Conservation (phyloP, 2,888 invertebrate genomes). For the Cancer borealis region DNA sequence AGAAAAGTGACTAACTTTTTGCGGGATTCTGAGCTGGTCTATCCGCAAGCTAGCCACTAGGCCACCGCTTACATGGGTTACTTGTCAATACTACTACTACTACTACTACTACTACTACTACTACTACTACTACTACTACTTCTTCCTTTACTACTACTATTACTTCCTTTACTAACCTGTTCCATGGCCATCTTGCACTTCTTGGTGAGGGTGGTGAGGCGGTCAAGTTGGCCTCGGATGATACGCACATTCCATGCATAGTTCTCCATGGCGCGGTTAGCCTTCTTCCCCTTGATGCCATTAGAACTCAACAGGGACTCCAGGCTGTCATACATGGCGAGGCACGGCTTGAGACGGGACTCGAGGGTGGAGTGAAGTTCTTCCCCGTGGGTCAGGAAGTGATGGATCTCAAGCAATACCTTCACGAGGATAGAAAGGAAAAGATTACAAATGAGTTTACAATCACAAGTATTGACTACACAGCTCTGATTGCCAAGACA, state of each 20-base stretch:
- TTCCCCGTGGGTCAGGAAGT: slow-evolving; percentile 71
- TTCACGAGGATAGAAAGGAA: slow-evolving; percentile 14
- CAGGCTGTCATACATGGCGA: slow-evolving; percentile 78
- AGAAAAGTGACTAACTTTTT: too few relatives aligned
- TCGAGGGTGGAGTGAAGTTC: slow-evolving; percentile 58
- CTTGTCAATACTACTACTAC: too few relatives aligned
- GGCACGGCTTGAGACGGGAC: slow-evolving; percentile 77
- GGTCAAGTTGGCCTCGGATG: slow-evolving; percentile 82
- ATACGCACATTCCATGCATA: slow-evolving; percentile 83
- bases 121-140: too few relatives aligned
- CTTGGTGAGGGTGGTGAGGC: slow-evolving; percentile 81
- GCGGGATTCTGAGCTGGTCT: too few relatives aligned
- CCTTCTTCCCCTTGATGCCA: slow-evolving; percentile 82
- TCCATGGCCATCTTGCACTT: slow-evolving; percentile 82
- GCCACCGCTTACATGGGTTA: too few relatives aligned
- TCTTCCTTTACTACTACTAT: too few relatives aligned
- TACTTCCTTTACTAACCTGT: slow-evolving; percentile 79
- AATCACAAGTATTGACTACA: too few relatives aligned
- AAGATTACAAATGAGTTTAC: background rate
- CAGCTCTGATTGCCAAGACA: too few relatives aligned
- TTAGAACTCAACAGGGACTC: slow-evolving; percentile 78
- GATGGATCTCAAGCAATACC: slow-evolving; percentile 74
- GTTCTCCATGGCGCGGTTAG: slow-evolving; percentile 81
- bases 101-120: too few relatives aligned
- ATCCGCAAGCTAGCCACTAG: too few relatives aligned